phyloP scores from a whole-genome alignment of 2,888 invertebrate species.

The Resseliella maxima region DNA sequence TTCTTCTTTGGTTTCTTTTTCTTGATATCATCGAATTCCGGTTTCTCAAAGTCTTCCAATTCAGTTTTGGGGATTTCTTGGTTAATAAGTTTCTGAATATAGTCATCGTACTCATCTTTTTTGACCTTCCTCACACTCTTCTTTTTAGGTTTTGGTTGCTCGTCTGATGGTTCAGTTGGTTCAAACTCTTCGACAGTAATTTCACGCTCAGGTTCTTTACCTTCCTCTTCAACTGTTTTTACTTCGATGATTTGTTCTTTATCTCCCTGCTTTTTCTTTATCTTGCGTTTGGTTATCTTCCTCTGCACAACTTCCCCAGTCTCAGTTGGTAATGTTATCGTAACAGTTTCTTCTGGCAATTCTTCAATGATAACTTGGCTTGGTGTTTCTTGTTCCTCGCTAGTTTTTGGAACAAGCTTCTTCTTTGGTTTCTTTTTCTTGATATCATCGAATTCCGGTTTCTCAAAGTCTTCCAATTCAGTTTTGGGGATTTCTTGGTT shows the following conservation, averaged over 20 bases:
- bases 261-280: constrained; percentile 64
- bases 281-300: constrained; percentile 62
- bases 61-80: constrained; percentile 64
- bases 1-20: constrained; percentile 61
- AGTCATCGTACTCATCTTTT: constrained; percentile 59
- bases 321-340: constrained; percentile 61
- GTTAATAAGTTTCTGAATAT: constrained; percentile 57
- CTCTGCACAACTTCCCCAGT: constrained; percentile 65
- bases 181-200: constrained; percentile 62
- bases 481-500: constrained; percentile 63
- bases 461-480: constrained; percentile 65
- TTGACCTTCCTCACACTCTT: constrained; percentile 57
- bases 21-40: neutral
- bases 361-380: constrained; percentile 60
- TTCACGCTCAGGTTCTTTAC: constrained; percentile 64
- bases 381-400: constrained; percentile 60
- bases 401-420: constrained; percentile 63
- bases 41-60: constrained; percentile 64
- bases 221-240: constrained; percentile 64
- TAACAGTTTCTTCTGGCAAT: constrained; percentile 62
- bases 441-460: constrained; percentile 17
- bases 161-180: constrained; percentile 57
- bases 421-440: constrained; percentile 59
- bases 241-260: constrained; percentile 66
- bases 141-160: constrained; percentile 49